Evolutionary conservation across 2,888 invertebrate species (phyloP), one percentile per base, ranked within the genome.

Genomic region (Oeneis ivallda): DNA sequence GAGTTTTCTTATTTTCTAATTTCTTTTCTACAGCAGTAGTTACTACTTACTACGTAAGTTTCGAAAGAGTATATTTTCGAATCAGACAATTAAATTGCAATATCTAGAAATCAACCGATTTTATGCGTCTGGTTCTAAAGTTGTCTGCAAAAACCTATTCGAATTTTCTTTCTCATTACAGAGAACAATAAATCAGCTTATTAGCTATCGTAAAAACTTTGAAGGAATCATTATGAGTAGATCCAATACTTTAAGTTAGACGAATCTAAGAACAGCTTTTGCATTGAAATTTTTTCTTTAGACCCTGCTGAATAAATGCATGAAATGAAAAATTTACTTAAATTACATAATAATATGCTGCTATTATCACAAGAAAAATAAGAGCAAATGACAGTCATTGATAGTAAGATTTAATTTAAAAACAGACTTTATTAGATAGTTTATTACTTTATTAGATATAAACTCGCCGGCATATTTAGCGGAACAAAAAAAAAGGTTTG

Each of bases 71-170:
- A 1, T 26, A 17, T 41, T 34, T 41, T 19, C 13, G 1, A 41
- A 19, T 13, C 13, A 56, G 56, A 41, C 39, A 41, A 19, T 41
- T 11, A 19, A 17, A 47, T 49, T 15, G n/a, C 32, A 32, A 15
- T 15, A 47, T 59, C 17, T 47, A 9, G 11, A 47, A 47, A 61
- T 41, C 39, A 34, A 60, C n/a, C 41, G 19, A 41, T 56, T 56
- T 56, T 56, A 56, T 56, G 56, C 17, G 56, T 56, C 56, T 56
- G 56, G 56, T 41, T 19, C 13, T 13, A 56, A 56, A 56, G 54
- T 54, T 37, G 32, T 11, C 32, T 34, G 10, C 53, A 15, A 53
- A 39, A 39, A 54, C 37, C 19, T 17, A 54, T 54, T 54, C 17
- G 10, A 19, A 7, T 2, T 56, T 41, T 19, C 41, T 41, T 19